These are phyloP conservation scores for Agapornis canus DNA, from an alignment of 2,797 vertebrate species.

Conservation along the genomic window DNA sequence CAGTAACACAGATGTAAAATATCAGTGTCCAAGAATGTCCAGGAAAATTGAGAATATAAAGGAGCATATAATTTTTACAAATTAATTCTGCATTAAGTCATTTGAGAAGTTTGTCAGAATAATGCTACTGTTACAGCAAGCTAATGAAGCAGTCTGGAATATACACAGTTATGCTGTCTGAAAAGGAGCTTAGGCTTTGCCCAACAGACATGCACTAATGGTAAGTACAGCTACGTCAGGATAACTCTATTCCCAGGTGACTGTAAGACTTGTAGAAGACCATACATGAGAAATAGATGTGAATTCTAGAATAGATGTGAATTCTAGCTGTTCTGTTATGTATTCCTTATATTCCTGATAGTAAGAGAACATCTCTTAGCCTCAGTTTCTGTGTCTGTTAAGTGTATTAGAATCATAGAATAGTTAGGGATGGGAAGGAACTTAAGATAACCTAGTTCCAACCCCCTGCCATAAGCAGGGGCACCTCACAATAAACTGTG, in stretches of 20 bases:
- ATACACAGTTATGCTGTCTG: accelerated
- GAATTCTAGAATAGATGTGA: neutral
- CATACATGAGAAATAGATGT: neutral
- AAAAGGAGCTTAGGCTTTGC: neutral
- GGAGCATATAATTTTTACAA: neutral
- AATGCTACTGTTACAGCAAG: neutral
- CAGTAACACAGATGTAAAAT: neutral
- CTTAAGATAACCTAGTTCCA: neutral
- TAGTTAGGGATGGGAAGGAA: neutral
- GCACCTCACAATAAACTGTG: too few species aligned
- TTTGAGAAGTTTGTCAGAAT: neutral
- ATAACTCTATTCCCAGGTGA: neutral
- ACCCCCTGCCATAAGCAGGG: neutral
- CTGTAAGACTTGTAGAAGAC: neutral
- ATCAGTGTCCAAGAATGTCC: neutral
- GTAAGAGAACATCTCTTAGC: neutral
- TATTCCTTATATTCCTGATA: neutral
- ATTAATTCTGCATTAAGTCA: neutral
- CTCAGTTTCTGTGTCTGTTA: neutral
- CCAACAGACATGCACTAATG: neutral
- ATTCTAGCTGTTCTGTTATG: neutral
- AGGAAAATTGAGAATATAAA: neutral
- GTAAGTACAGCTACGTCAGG: neutral
- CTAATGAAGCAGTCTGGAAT: neutral
- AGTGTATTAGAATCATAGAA: neutral